Conservation (phyloP, 2,888 invertebrate genomes). For the Xanthia icteritia region DNA sequence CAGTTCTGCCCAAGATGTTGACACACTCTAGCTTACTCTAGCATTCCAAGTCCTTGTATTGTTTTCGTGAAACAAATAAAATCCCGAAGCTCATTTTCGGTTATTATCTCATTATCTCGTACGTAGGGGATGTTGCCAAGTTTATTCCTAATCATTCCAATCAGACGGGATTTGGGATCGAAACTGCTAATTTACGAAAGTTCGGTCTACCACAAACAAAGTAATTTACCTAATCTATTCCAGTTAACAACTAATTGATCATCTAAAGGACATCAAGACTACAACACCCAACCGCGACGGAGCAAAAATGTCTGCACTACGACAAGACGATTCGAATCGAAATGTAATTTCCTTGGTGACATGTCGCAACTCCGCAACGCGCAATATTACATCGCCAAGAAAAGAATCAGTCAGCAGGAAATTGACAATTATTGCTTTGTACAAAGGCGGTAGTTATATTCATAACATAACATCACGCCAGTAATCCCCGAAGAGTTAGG, state of each 20-base stretch:
- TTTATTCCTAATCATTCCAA: not conserved
- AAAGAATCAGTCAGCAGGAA: constrained; percentile 1
- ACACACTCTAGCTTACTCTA: not conserved
- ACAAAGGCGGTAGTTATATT: not conserved
- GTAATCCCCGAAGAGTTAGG: not conserved
- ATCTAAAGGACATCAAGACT: not conserved
- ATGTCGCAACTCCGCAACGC: constrained; percentile 1
- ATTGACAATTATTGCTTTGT: not conserved
- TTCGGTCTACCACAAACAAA: not conserved
- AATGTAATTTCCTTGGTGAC: constrained; percentile 43
- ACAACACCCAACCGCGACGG: not conserved
- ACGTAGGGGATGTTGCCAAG: not conserved
- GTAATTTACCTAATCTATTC: not conserved
- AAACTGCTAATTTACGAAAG: not conserved
- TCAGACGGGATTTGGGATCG: not conserved
- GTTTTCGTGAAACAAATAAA: not conserved
- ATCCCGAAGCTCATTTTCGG: not conserved
- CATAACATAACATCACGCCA: not conserved
- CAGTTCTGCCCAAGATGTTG: not conserved
- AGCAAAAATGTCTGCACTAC: constrained; percentile 8
- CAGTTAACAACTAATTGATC: not conserved
- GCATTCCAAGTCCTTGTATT: not conserved
- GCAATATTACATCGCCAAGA: not conserved
- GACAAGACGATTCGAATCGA: constrained; percentile 11
- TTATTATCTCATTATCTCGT: too few relatives aligned